Evolutionary conservation across 2,797 vertebrate genomes (phyloP), one percentile per base, ranked within the genome.

Genomic region (Capromys pilorides): DNA sequence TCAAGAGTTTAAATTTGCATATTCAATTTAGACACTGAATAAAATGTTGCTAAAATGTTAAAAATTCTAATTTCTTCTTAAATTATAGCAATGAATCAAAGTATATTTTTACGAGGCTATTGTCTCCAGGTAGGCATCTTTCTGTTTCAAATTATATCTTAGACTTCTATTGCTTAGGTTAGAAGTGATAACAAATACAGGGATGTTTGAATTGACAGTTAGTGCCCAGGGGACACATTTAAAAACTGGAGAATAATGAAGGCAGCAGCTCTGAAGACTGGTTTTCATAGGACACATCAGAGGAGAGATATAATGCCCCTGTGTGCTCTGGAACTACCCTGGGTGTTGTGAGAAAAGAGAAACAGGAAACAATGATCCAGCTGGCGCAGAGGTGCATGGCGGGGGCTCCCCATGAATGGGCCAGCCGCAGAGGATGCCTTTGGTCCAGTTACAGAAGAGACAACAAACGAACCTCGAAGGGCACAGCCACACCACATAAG

Each of bases 41-140:
- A 91, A 93, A 86, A 33, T 84, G 54, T 49, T 92, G 78, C 77
- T 94, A 92, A 93, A 84, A 82, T 96, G 67, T 92, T 93, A 73
- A 94, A 93, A 94, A 96, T 91, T 45, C 61, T 90, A 88, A 83
- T 95, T 94, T 96, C 91, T 94, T 93, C 91, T 93, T 96, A 96
- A 95, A 93, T 95, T 71, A 64, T 59, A 94, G 28, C 49, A 36
- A 94, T 80, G 96, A 91, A 92, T 95, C 85, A 84, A 86, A 87
- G n/a, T 94, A 69, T 31, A 79, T 91, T 96, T 93, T 93, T 94
- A 93, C 92, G 84, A 96, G 85, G 39, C 36, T 57, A 82, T 64
- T 84, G 41, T 81, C 87, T 96, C 89, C 73, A 96, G 86, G 66
- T 45, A 96, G 79, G 54, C 93, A 79, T 82, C 79, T 71, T 87